Base-by-base conservation (phyloP, 2,888 invertebrate species). In the Xestia c-nigrum region DNA sequence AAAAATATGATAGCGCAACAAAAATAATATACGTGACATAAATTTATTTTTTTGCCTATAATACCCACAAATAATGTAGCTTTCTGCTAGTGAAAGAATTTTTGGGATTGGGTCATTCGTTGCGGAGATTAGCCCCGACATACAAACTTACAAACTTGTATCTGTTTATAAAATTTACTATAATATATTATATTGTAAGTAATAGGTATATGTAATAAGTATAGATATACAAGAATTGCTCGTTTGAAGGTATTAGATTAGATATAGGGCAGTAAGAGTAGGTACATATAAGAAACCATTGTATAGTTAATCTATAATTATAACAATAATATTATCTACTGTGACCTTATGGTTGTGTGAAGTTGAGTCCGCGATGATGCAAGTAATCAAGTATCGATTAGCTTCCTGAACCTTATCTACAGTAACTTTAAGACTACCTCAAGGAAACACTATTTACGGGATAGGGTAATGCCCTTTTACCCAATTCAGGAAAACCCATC, bases 281-380 rank as follows among this genome's bases (percentile, higher is more conserved):
- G 31, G 31, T 57, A 14, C 16, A 19, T 55, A 47, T 77, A 74
- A 71, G 43, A 57, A 57, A 16, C n/a, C 67, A 63, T 75, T 81
- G 73, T 77, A 71, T 68, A 31, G 12, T 52, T 7, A 72, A 16
- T 67, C 55, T 80, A 72, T 47, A 66, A 50, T 40, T 73, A 76
- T 68, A 74, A 75, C 70, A 64, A 52, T 52, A 73, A 31, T 31
- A 31, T 65, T 77, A 84, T 84, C 83, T 80, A 38, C 21, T 21
- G 7, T 76, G 74, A 83, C 70, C 73, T 68, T 38, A 47, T 21
- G 50, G 21, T 73, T 46, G 61, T 47, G 57, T 63, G n/a, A 63
- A 63, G 68, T 24, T 14, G 63, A 10, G 12, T 43, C 12, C 24
- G 12, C 52, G n/a, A 55, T 10, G 52, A 55, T 55, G 52, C 52